Evolutionary conservation across 2,113 vertebrate genomes (phyloP).

Genomic region (Pholis gunnellus): DNA sequence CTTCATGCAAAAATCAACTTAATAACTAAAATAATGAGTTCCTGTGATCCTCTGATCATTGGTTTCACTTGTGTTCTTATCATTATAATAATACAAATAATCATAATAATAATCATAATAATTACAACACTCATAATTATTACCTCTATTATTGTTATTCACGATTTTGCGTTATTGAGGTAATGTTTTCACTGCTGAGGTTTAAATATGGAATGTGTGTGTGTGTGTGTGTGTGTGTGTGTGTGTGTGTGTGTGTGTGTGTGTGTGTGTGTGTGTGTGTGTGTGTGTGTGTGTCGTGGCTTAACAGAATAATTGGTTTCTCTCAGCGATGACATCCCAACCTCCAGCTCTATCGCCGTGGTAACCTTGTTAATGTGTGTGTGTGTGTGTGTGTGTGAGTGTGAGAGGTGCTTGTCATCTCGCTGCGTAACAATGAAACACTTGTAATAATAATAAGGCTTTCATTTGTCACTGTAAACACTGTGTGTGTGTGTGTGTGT

Average conservation of each 20-base stretch:
- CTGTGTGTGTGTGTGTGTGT: conserved; percentile 23
- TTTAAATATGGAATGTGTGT: background rate
- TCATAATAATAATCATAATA: no score
- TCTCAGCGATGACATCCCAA: conserved; percentile 54
- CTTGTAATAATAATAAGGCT: conserved; percentile 63
- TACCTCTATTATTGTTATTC: background rate
- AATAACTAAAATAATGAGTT: no score
- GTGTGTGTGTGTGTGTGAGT: conserved; percentile 54
- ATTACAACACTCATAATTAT: no score
- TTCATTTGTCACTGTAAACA: conserved; percentile 43
- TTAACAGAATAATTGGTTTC: conserved; percentile 61
- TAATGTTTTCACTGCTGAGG: conserved; percentile 29
- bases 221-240: background rate
- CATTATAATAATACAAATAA: no score
- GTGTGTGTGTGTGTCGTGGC: conserved; percentile 18
- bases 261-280: conserved; percentile 2
- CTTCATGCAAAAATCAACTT: no score
- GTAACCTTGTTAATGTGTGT: conserved; percentile 63
- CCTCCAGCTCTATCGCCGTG: conserved; percentile 42
- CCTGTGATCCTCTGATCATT: no score
- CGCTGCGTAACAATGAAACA: conserved; percentile 51
- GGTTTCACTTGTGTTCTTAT: no score
- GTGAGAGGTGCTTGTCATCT: conserved; percentile 44
- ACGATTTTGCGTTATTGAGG: background rate
- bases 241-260: background rate